Evolutionary conservation across 2,113 vertebrate genomes (phyloP).

Genomic region (Callaeas wilsoni): DNA sequence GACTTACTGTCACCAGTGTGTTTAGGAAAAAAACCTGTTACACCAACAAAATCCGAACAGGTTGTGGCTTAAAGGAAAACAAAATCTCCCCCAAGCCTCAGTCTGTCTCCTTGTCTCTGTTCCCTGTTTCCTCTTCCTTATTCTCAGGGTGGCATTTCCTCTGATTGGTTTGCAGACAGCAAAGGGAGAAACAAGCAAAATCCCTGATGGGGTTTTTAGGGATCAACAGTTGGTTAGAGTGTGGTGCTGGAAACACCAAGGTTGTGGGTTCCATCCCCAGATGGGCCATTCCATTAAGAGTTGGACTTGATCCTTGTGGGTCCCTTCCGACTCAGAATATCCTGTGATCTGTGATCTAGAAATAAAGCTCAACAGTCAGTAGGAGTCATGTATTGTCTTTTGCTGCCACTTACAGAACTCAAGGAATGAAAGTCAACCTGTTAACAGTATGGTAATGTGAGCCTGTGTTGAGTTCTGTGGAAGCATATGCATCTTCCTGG

Average conservation of each 20-base stretch:
- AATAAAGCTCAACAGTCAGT: background rate
- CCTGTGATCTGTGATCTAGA: background rate
- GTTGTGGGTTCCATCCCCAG: background rate
- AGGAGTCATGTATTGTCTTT: background rate
- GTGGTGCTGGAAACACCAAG: background rate
- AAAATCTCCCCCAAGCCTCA: background rate
- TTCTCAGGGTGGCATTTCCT: background rate
- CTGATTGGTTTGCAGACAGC: background rate
- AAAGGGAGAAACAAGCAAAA: background rate
- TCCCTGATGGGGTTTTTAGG: background rate
- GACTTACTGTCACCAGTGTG: background rate
- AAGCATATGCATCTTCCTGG: background rate
- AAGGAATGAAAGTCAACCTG: background rate
- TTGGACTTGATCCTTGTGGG: background rate
- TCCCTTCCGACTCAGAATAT: background rate
- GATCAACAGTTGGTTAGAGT: background rate
- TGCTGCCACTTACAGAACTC: background rate
- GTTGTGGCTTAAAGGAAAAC: background rate
- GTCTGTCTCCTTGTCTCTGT: background rate
- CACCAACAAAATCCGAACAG: background rate
- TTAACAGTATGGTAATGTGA: background rate
- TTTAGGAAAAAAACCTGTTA: background rate
- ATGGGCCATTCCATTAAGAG: background rate
- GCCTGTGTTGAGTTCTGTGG: background rate
- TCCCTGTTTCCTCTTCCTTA: background rate